These are phyloP conservation scores for Halcyon leucocephala DNA, from an alignment of 2,797 vertebrate species.

Conservation along the genomic window DNA sequence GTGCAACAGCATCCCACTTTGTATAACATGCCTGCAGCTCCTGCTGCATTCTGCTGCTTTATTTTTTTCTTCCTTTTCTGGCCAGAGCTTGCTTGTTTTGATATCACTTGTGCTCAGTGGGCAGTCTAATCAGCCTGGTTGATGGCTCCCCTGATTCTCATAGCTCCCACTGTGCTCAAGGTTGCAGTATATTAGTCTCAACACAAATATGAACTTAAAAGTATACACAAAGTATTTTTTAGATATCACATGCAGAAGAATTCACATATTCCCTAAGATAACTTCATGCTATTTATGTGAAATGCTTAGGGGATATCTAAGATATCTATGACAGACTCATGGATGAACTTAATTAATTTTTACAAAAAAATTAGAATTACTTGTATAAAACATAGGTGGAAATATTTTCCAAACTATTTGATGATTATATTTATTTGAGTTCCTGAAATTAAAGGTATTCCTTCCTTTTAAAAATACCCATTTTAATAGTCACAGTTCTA, in stretches of 20 bases:
- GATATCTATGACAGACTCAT: background rate
- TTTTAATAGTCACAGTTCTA: constrained; percentile 43
- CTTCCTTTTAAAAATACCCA: background rate
- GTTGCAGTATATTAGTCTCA: constrained; percentile 63
- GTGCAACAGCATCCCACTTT: background rate
- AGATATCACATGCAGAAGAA: constrained; percentile 1
- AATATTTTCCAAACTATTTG: background rate
- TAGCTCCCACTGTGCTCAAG: constrained; percentile 59
- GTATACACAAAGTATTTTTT: constrained; percentile 52
- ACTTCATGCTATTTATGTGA: constrained; percentile 1
- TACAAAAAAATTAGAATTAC: background rate
- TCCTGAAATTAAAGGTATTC: background rate
- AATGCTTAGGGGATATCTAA: background rate
- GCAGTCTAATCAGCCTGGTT: constrained; percentile 45
- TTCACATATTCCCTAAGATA: background rate
- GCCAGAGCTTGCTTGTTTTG: constrained; percentile 37
- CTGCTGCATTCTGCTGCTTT: constrained; percentile 26
- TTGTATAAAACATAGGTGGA: background rate
- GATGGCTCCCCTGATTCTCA: constrained; percentile 46
- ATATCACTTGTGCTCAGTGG: constrained; percentile 37
- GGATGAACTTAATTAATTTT: background rate
- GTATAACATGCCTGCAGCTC: background rate
- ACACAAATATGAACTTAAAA: constrained; percentile 53
- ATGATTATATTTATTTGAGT: background rate
- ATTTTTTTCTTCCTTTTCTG: background rate